Conservation (phyloP, 2,888 invertebrate species). For the Xanthorhoe designata region DNA sequence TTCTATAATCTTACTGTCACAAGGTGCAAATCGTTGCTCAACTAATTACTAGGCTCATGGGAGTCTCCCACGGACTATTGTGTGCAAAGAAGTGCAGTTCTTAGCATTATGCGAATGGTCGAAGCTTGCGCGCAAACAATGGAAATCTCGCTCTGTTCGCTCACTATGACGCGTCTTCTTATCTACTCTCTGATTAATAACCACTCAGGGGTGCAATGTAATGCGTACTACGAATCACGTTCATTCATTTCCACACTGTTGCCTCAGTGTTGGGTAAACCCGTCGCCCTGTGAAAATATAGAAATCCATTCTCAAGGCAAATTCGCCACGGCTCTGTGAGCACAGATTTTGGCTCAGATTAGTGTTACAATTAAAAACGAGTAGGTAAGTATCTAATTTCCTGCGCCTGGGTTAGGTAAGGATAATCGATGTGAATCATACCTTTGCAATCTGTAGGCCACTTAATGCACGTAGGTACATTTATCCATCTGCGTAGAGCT, state of each 20-base stretch:
- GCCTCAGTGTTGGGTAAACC: slow-evolving; percentile 67
- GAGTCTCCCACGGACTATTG: slow-evolving; percentile 75
- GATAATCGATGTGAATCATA: slow-evolving; percentile 46
- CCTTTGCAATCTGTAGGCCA: not conserved
- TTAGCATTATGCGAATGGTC: slow-evolving; percentile 60
- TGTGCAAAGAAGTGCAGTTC: slow-evolving; percentile 68
- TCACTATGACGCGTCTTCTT: slow-evolving; percentile 53
- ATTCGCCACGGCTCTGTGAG: slow-evolving; percentile 64
- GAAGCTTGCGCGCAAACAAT: slow-evolving; percentile 54
- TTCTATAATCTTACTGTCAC: slow-evolving; percentile 52
- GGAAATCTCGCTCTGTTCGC: slow-evolving; percentile 57
- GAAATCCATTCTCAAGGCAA: slow-evolving; percentile 77
- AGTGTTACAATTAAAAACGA: slow-evolving; percentile 64
- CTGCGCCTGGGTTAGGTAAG: slow-evolving; percentile 53
- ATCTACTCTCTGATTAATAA: slow-evolving; percentile 56
- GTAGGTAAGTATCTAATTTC: slow-evolving; percentile 67
- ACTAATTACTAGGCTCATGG: slow-evolving; percentile 69
- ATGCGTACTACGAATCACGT: slow-evolving; percentile 50
- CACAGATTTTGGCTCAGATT: slow-evolving; percentile 67
- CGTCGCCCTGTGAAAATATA: slow-evolving; percentile 67
- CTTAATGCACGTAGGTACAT: not conserved
- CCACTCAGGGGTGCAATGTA: slow-evolving; percentile 55
- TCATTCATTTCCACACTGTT: slow-evolving; percentile 50
- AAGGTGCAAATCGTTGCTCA: slow-evolving; percentile 69
- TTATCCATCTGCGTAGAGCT: not conserved